Percentiles rank a stretch among this genome's conserved stretches.
Conservation (phyloP, 2,113 vertebrate genomes). For the Vombatus ursinus region DNA sequence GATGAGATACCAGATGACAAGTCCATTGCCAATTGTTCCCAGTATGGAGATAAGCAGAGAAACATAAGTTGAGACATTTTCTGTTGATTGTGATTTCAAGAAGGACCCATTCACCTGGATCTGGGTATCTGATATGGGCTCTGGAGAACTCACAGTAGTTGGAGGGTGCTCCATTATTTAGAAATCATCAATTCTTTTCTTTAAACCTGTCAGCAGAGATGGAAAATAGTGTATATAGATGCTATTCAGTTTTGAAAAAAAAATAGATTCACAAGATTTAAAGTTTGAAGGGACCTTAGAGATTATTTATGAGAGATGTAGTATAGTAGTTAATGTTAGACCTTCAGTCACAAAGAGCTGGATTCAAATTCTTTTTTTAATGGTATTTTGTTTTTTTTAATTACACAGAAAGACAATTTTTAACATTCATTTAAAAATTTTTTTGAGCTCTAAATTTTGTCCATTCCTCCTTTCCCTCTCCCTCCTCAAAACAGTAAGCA, state of each 20-base stretch:
- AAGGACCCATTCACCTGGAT: neutral
- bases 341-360: neutral
- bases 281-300: neutral
- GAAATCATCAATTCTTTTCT: neutral
- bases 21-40: slow-evolving; percentile 17
- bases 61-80: neutral
- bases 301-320: neutral
- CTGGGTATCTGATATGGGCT: neutral
- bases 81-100: accelerated
- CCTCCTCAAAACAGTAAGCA: neutral
- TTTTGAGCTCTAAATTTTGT: neutral
- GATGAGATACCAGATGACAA: slow-evolving; percentile 35
- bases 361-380: neutral
- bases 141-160: neutral
- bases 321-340: neutral
- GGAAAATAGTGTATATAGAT: neutral
- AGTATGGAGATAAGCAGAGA: neutral
- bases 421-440: neutral
- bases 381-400: neutral
- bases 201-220: slow-evolving; percentile 26
- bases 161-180: neutral
- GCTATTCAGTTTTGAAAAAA: neutral
- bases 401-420: neutral
- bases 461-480: neutral
- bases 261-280: neutral